Percentiles rank a stretch among this genome's conserved stretches.
phyloP scores from a whole-genome alignment of 2,797 vertebrate genomes.

The Sebastiscus tertius region DNA sequence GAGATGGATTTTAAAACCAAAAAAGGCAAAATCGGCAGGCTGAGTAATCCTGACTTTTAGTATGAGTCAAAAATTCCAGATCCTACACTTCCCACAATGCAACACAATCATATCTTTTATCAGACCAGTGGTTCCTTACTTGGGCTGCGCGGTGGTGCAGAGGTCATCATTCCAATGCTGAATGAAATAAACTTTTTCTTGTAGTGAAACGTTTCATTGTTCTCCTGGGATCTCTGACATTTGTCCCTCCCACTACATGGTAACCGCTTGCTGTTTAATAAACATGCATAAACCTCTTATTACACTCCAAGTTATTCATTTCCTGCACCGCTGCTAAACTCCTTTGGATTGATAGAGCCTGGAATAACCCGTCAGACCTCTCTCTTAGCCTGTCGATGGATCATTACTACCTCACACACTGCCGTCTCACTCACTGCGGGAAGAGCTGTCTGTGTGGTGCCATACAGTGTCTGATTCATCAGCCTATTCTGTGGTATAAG shows the following conservation, averaged over 20 bases:
- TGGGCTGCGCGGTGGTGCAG: rapidly evolving
- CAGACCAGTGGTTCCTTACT: neutral
- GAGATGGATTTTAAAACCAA: too few relatives aligned
- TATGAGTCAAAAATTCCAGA: neutral
- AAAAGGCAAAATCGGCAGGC: too few relatives aligned
- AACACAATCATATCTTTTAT: neutral
- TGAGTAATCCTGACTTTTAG: neutral
- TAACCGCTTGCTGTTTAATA: constrained; percentile 22
- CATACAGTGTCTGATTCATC: constrained; percentile 47
- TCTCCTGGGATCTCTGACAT: neutral
- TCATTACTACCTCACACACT: constrained; percentile 30
- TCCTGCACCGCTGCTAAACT: constrained; percentile 37
- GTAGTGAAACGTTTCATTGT: neutral
- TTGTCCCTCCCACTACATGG: neutral
- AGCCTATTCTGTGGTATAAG: constrained; percentile 28
- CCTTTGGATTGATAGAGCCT: constrained; percentile 38
- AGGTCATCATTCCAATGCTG: neutral
- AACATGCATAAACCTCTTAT: constrained; percentile 16
- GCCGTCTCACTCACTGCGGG: constrained; percentile 30
- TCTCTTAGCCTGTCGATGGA: constrained; percentile 28
- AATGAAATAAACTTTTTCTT: neutral
- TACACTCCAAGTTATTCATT: constrained; percentile 41
- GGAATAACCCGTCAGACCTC: constrained; percentile 44
- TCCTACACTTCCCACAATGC: neutral
- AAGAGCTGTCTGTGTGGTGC: constrained; percentile 31